Evolutionary conservation across 2,113 vertebrate species (phyloP), one percentile per base, ranked within the genome.

Genomic region (Pristiophorus japonicus): DNA sequence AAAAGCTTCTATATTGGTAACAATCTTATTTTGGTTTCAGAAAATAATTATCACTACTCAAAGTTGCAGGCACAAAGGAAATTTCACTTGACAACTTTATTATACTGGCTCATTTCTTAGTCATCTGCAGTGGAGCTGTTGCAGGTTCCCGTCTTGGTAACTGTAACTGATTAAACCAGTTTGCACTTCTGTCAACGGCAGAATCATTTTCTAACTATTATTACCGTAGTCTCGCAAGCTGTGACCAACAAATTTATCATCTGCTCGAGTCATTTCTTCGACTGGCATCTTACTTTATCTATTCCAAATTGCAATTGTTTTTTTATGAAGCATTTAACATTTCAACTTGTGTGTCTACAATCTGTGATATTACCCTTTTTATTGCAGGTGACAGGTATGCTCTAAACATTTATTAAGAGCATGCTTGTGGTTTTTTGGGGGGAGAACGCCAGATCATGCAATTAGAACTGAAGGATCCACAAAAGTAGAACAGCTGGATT

Each of bases 31-130:
- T 38, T 91, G 59, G 59, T n/a, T 63, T 16, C 34, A 38, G 88
- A 91, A n/a, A 91, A 91, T 91, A 62, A 91, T 91, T 91, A 91
- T 63, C 55, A 88, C 51, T 85, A n/a, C 81, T 85, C 42, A 85
- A 12, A 7, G 11, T 18, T 59, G 55, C 5, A 63, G 55, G 38
- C 88, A 63, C 55, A 38, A 5, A 14, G 51, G 27, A 30, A 90
- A 59, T 62, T 90, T 59, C 16, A 90, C 87, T 59, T 90, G 87
- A 62, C 47, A 90, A 90, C 55, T 51, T 87, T 90, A 90, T 90
- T 90, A 90, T 59, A 59, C 47, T 90, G 87, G 27, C 87, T 90
- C 87, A 90, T 4, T 90, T 59, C 87, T 90, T 90, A 90, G 87
- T 90, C 87, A 90, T 90, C 87, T 18, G 51, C 27, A 59, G 27